Conservation (phyloP, 2,888 invertebrate species). For the Himalopsyche tibetana region DNA sequence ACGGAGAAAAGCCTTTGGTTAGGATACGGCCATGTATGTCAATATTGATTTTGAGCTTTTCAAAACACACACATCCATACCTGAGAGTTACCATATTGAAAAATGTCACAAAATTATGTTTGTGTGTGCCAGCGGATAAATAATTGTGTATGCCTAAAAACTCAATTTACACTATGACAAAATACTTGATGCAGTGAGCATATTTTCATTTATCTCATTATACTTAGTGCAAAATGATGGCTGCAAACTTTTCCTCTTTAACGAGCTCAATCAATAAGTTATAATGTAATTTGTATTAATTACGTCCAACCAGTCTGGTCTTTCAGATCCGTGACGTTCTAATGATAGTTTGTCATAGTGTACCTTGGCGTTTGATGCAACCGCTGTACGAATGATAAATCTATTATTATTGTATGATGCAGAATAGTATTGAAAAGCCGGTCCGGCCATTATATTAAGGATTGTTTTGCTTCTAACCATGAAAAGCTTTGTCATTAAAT, state of each 20-base stretch:
- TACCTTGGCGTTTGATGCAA: not conserved
- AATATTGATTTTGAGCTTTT: conserved; percentile 31
- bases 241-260: no score
- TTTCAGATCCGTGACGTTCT: no score
- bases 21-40: conserved; percentile 28
- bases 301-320: no score
- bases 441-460: conserved; percentile 53
- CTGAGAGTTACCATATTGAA: conserved; percentile 27
- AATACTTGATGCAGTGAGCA: not conserved
- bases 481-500: conserved; percentile 60
- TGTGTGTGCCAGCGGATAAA: conserved; percentile 22
- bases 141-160: conserved; percentile 3
- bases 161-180: conserved; percentile 46
- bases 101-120: conserved; percentile 41
- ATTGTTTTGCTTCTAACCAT: conserved; percentile 61
- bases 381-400: conserved; percentile 12
- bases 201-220: no score
- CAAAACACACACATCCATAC: conserved; percentile 32
- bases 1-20: not conserved
- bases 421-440: conserved; percentile 43
- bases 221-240: no score
- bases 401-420: not conserved
- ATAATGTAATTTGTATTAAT: no score
- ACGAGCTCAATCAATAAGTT: no score
- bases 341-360: conserved; percentile 12